These are phyloP conservation scores for Cetoscarus ocellatus DNA, from an alignment of 2,797 vertebrate genomes.

Conservation along the genomic window DNA sequence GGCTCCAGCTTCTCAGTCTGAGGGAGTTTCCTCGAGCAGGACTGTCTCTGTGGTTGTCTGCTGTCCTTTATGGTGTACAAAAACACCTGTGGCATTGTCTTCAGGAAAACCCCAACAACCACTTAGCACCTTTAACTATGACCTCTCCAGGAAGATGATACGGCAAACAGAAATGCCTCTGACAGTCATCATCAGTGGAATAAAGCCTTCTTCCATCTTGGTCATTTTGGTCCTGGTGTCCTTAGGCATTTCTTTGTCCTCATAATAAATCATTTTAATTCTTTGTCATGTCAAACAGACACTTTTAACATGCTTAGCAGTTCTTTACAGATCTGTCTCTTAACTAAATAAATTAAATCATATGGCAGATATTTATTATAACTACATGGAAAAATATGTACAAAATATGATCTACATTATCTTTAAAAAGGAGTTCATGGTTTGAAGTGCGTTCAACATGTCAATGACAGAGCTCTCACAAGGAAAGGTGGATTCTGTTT, in stretches of 20 bases:
- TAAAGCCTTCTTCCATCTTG: constrained; percentile 39
- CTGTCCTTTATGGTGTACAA: constrained; percentile 37
- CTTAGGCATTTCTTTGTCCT: constrained; percentile 23
- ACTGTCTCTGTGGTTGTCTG: constrained; percentile 46
- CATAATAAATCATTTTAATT: constrained; percentile 13
- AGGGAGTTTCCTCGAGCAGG: constrained; percentile 54
- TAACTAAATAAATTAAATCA: constrained; percentile 83
- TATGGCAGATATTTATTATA: constrained; percentile 53
- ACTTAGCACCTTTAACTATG: constrained; percentile 52
- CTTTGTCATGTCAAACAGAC: constrained; percentile 22
- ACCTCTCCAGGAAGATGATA: constrained; percentile 32
- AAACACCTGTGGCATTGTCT: constrained; percentile 60
- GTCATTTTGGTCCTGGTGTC: constrained; percentile 46
- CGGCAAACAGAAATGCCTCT: constrained; percentile 38
- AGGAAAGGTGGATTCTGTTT: constrained; percentile 40
- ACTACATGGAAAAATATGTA: constrained; percentile 51
- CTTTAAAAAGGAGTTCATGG: constrained; percentile 46
- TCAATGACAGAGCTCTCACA: constrained; percentile 25
- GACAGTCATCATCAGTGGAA: constrained; percentile 12
- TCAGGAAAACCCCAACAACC: constrained; percentile 62
- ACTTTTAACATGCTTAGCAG: constrained; percentile 12
- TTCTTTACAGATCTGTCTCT: constrained; percentile 54
- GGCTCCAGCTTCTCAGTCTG: constrained; percentile 27
- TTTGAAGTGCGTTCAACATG: constrained; percentile 39
- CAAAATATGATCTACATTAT: constrained; percentile 53